Base-by-base conservation (phyloP, 2,113 vertebrate species). In the Mesitornis unicolor region DNA sequence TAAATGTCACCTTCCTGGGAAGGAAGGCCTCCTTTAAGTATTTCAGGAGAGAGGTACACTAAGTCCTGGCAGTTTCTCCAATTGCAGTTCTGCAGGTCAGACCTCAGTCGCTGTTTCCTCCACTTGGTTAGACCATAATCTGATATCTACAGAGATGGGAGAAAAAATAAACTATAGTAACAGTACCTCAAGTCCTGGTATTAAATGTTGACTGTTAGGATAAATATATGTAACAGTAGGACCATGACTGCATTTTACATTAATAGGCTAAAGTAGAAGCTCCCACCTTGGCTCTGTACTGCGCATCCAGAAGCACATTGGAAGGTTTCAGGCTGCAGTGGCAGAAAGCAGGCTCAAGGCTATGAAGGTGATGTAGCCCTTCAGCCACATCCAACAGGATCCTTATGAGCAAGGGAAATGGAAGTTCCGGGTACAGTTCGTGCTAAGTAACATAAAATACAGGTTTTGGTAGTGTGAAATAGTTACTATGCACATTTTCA, bases 281-380 rank as follows among this genome's bases (percentile, higher is more conserved):
- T 40, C 73, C 71, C 85, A 98, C 98, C 98, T 98, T 98, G 31
- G 98, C 98, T 68, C 94, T 94, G 94, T 96, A 98, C 17, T 97
- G 95, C 2, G 5, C 75, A 87, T 98, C 98, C 53, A 98, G 65
- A 35, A 98, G 96, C 40, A 98, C 96, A 3, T 98, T 98, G 75
- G 97, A 97, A 36, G 98, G 96, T 90, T 98, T 98, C 47, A 98
- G 95, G 35, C 93, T 89, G 70, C 96, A 90, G 47, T 98, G 97
- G 68, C 95, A 89, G 35, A 97, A 25, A 12, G 91, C 89, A 54
- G 93, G 91, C 14, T 83, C 3, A 0, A 98, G 69, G 33, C 81
- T 94, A 78, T 98, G 98, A 19, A 98, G 93, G 48, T 98, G 82
- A 12, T 82, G 77, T 60, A 98, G 85, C 28, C 98, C 98, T 42